phyloP scores from a whole-genome alignment of 2,888 invertebrate species.

The Eupeodes luniger region DNA sequence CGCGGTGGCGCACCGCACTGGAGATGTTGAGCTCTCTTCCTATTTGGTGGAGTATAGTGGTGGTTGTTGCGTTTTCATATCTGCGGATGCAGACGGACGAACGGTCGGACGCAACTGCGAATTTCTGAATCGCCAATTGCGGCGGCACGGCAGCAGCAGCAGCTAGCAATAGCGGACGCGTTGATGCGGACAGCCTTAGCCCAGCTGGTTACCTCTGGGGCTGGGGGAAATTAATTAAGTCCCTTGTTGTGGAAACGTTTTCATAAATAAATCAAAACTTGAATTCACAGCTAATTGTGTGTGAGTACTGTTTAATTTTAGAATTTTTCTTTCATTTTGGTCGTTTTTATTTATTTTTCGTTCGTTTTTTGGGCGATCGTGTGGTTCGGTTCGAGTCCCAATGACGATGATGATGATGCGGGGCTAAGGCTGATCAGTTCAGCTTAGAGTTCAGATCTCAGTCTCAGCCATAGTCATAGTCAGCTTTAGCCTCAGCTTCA shows the following conservation, averaged over 20 bases:
- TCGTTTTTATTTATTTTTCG: slow-evolving; percentile 26
- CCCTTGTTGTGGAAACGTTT: slow-evolving; percentile 68
- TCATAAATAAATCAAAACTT: slow-evolving; percentile 70
- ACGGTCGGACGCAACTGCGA: background rate
- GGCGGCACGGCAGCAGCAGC: too few relatives aligned
- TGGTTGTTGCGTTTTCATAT: slow-evolving; percentile 1
- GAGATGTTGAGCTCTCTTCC: slow-evolving; percentile 41
- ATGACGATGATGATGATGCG: background rate
- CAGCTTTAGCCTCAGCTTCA: too few relatives aligned
- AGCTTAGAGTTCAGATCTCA: background rate
- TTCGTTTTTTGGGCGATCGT: slow-evolving; percentile 48
- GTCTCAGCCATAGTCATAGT: background rate
- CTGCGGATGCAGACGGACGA: too few relatives aligned
- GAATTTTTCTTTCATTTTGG: slow-evolving; percentile 5
- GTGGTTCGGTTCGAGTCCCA: background rate
- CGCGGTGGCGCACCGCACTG: slow-evolving; percentile 41
- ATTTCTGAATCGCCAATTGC: too few relatives aligned
- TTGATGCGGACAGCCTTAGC: slow-evolving; percentile 48
- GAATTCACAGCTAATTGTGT: slow-evolving; percentile 69
- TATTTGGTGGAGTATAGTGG: slow-evolving; percentile 4
- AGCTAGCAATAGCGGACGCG: background rate
- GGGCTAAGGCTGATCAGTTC: slow-evolving; percentile 1
- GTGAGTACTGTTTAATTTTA: slow-evolving; percentile 59
- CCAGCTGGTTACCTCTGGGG: slow-evolving; percentile 59
- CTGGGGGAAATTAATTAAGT: slow-evolving; percentile 68